A percentile compares a stretch with the other conserved stretches of the same genome.
These are phyloP conservation scores for Drosophila yooni DNA, from an alignment of 2,888 invertebrate genomes.

Conservation along the genomic window DNA sequence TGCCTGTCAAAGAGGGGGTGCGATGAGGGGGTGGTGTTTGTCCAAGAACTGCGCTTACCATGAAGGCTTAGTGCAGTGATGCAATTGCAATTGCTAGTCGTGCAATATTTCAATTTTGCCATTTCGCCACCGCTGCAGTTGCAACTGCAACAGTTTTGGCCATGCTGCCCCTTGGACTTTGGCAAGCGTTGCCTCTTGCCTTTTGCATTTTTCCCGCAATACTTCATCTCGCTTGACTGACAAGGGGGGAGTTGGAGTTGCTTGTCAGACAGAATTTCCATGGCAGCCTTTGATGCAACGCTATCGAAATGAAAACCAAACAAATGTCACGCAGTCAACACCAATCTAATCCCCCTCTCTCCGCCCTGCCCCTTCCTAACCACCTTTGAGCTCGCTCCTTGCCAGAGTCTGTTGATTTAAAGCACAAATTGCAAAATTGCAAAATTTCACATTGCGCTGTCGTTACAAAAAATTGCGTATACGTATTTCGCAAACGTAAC, in stretches of 20 bases:
- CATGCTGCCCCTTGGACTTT: constrained; percentile 5
- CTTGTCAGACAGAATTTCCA: constrained; percentile 47
- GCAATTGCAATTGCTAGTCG: constrained; percentile 77
- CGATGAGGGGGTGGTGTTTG: not conserved
- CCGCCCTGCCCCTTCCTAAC: constrained; percentile 5
- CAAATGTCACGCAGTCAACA: constrained; percentile 65
- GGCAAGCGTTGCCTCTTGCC: constrained; percentile 3
- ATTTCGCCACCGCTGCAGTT: constrained; percentile 32
- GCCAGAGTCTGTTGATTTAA: constrained; percentile 60
- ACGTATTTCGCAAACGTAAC: constrained; percentile 29
- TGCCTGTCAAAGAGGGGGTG: not conserved
- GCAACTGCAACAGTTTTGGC: constrained; percentile 23
- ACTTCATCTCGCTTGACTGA: constrained; percentile 15
- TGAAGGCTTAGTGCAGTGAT: constrained; percentile 54
- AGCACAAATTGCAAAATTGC: constrained; percentile 67
- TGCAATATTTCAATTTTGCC: constrained; percentile 72
- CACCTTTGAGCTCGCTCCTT: not conserved
- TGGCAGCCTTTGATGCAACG: constrained; percentile 59
- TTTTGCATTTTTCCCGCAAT: constrained; percentile 19
- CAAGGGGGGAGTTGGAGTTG: not conserved
- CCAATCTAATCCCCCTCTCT: constrained; percentile 4
- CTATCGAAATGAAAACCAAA: constrained; percentile 74
- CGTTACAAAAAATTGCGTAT: constrained; percentile 48
- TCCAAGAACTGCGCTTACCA: not conserved
- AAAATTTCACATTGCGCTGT: constrained; percentile 34